These are phyloP conservation scores for Yasuhikotakia modesta DNA, from an alignment of 2,797 vertebrate species.

Conservation along the genomic window DNA sequence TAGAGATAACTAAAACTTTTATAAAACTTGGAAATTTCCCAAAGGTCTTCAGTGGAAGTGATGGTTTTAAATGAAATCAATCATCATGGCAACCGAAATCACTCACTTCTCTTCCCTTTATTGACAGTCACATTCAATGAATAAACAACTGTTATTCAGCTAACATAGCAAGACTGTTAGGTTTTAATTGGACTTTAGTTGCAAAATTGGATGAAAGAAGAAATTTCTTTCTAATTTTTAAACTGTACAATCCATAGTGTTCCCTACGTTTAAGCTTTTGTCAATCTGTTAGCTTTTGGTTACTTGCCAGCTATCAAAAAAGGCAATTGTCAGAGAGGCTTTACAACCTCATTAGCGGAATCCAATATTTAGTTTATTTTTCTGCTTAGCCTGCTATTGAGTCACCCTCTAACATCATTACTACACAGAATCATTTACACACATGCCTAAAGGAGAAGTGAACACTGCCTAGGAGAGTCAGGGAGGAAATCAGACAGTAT, in stretches of 20 bases:
- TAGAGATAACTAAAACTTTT: neutral
- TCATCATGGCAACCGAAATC: slow-evolving; percentile 38
- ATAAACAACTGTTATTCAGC: neutral
- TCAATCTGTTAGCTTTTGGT: slow-evolving; percentile 39
- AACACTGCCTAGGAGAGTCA: slow-evolving; percentile 27
- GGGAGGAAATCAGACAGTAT: slow-evolving; percentile 43
- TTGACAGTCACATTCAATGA: slow-evolving; percentile 7
- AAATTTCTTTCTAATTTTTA: too few species aligned
- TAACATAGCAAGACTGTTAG: neutral
- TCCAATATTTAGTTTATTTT: slow-evolving; percentile 55
- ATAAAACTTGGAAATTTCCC: neutral
- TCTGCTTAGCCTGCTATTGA: slow-evolving; percentile 52
- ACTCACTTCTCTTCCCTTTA: slow-evolving; percentile 24
- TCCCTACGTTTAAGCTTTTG: neutral
- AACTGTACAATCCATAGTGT: neutral
- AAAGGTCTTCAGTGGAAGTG: slow-evolving; percentile 20
- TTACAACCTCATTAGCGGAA: slow-evolving; percentile 60
- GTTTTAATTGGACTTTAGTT: neutral
- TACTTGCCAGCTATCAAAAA: slow-evolving; percentile 51
- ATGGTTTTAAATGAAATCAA: slow-evolving; percentile 18
- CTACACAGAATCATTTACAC: slow-evolving; percentile 36
- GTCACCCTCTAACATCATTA: slow-evolving; percentile 52
- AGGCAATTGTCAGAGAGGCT: slow-evolving; percentile 47
- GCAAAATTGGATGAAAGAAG: neutral
- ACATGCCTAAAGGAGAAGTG: slow-evolving; percentile 20